These are phyloP conservation scores for Pocillopora meandrina DNA, from an alignment of 92 coral and sea anemone genomes.

Conservation along the genomic window DNA sequence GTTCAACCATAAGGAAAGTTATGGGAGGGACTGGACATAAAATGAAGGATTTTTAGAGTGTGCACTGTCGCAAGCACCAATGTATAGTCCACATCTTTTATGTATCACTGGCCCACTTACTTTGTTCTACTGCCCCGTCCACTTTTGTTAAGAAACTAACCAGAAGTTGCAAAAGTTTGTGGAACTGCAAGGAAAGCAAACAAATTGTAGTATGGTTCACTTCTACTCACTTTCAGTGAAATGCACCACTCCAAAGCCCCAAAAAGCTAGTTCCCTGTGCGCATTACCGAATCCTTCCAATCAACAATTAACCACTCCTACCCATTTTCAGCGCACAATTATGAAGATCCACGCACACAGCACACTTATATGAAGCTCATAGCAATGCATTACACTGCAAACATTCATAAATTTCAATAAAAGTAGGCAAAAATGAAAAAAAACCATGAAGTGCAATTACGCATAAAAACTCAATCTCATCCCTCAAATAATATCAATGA, in stretches of 20 bases:
- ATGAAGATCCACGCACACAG: slow-evolving; percentile 22
- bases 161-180: slow-evolving; percentile 18
- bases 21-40: slow-evolving; percentile 21
- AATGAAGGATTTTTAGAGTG: background rate
- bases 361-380: slow-evolving; percentile 28
- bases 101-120: slow-evolving; percentile 9
- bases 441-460: too few relatives aligned
- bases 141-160: too few relatives aligned
- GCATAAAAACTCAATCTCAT: too few relatives aligned
- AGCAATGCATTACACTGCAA: slow-evolving; percentile 27
- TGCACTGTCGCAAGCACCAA: slow-evolving; percentile 22
- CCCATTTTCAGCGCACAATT: slow-evolving; percentile 33
- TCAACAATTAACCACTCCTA: slow-evolving; percentile 20
- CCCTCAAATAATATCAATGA: too few relatives aligned
- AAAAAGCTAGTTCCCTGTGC: slow-evolving; percentile 32
- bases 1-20: slow-evolving; percentile 30
- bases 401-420: slow-evolving; percentile 11
- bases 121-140: background rate
- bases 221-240: slow-evolving; percentile 34
- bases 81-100: slow-evolving; percentile 22
- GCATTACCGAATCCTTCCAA: slow-evolving; percentile 4
- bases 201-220: slow-evolving; percentile 27
- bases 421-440: slow-evolving; percentile 1
- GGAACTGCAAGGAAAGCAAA: slow-evolving; percentile 32
- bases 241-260: slow-evolving; percentile 38